These are phyloP conservation scores for Agriopis marginaria DNA, from an alignment of 2,888 invertebrate genomes.

Conservation along the genomic window DNA sequence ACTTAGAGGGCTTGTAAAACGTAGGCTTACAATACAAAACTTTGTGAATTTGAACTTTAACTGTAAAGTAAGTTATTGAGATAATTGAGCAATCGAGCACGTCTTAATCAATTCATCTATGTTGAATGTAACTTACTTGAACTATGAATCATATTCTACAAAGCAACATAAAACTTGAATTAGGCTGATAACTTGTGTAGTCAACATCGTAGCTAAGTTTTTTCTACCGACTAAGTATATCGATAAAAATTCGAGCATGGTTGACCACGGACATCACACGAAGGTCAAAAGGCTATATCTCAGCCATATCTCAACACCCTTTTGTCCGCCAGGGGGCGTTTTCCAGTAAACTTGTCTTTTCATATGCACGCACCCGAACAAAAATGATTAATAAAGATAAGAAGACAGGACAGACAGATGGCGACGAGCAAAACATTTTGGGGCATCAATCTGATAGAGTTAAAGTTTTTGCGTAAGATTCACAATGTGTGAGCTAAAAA, in stretches of 20 bases:
- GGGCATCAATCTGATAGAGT: slow-evolving; percentile 54
- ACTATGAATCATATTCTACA: too few species aligned
- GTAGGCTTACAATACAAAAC: too few species aligned
- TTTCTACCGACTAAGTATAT: neutral
- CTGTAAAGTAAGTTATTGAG: too few species aligned
- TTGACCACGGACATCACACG: slow-evolving; percentile 41
- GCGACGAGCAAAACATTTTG: slow-evolving; percentile 48
- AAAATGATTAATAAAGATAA: slow-evolving; percentile 67
- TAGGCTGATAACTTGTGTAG: too few species aligned
- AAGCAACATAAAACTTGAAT: too few species aligned
- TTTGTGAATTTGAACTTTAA: too few species aligned
- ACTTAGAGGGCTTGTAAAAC: too few species aligned
- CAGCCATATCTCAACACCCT: slow-evolving; percentile 45
- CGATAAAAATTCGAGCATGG: slow-evolving; percentile 25
- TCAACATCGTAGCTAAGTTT: neutral
- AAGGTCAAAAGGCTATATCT: slow-evolving; percentile 43
- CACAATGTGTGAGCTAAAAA: slow-evolving; percentile 10
- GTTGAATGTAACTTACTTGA: too few species aligned
- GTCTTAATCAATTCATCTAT: too few species aligned
- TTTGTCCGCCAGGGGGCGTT: slow-evolving; percentile 39
- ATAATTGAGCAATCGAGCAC: too few species aligned
- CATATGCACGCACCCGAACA: slow-evolving; percentile 58
- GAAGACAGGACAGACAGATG: slow-evolving; percentile 37
- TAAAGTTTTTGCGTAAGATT: slow-evolving; percentile 22
- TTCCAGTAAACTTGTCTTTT: slow-evolving; percentile 52